phyloP scores from a whole-genome alignment of 2,113 vertebrate species.

The Xerus inauris region DNA sequence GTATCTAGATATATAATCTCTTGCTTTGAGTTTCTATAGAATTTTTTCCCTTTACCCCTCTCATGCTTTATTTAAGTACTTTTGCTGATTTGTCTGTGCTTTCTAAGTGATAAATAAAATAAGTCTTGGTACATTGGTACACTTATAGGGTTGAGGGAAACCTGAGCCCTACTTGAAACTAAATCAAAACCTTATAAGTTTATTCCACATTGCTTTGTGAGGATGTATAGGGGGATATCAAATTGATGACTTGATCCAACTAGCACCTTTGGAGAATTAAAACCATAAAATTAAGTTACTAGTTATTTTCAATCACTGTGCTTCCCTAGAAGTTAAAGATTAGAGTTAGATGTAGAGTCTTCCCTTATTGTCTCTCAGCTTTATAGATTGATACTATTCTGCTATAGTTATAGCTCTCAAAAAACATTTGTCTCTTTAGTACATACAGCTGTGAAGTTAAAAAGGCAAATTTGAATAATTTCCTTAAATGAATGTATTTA shows the following conservation, averaged over 20 bases:
- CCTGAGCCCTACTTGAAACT: not conserved
- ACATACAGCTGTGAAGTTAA: slow-evolving; percentile 54
- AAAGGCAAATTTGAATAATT: slow-evolving; percentile 57
- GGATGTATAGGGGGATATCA: not conserved
- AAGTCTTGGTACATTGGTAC: not conserved
- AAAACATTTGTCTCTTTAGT: slow-evolving; percentile 14
- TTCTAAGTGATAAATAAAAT: slow-evolving; percentile 18
- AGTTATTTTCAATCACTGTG: not conserved
- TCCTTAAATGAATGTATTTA: slow-evolving; percentile 65
- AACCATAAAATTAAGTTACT: not conserved
- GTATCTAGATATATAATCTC: not conserved
- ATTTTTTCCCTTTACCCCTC: not conserved
- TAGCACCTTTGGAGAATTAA: not conserved
- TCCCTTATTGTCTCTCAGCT: not conserved
- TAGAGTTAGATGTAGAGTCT: not conserved
- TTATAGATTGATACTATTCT: not conserved
- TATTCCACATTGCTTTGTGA: not conserved
- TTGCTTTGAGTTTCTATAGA: not conserved
- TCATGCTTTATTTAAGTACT: not conserved
- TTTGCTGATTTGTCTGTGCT: slow-evolving; percentile 2
- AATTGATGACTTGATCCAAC: not conserved
- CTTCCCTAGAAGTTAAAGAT: not conserved
- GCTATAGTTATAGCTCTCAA: not conserved
- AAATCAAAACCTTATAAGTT: not conserved
- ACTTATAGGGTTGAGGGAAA: not conserved